Base-by-base conservation (phyloP, 2,888 invertebrate species). In the Oithona nana region DNA sequence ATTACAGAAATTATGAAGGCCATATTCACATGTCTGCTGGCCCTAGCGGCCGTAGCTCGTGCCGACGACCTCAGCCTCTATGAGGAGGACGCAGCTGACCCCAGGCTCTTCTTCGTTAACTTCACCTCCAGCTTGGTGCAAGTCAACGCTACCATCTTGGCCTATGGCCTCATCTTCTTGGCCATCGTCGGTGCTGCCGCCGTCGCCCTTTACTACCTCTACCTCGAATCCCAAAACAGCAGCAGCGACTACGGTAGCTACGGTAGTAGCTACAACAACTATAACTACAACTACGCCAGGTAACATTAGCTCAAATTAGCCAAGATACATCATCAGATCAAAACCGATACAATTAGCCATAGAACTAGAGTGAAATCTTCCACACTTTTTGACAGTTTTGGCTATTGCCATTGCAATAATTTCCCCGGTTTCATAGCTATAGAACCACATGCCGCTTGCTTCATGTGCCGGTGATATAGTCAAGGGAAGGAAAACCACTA, bases 41-140 rank as follows among this genome's bases (percentile, higher is more conserved):
- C 59, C 49, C 24, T 29, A 29, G 59, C 49, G 22, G 24, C 49
- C 29, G 48, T 3, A 24, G 22, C 54, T 16, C 24, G 26, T 16
- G 24, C 50, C 49, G 16, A 48, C 29, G 61, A 61, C 20, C 29
- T 55, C 26, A 54, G 31, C 16, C 30, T 30, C n/a, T 28, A 51
- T 26, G 26, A 24, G n/a, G 61, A 61, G 26, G n/a, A 26, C 29
- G 62, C 28, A 24, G 30, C 55, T 8, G 62, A 62, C 26, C 56
- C 62, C 26, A 55, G 62, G 28, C 26, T 62, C 20, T 62, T 62
- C 56, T 62, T 62, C 50, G 62, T 39, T n/a, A 62, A 62, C 54
- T 62, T 62, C 39, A 62, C 62, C n/a, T 62, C 62, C 28, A 56
- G 62, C 28, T 55, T 62, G 39, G 39, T 62, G 13, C 62, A 62